A percentile compares a stretch with the other conserved stretches of the same genome.
These are phyloP conservation scores for Sphaeridia pumilis DNA, from an alignment of 2,888 invertebrate species.

Conservation along the genomic window DNA sequence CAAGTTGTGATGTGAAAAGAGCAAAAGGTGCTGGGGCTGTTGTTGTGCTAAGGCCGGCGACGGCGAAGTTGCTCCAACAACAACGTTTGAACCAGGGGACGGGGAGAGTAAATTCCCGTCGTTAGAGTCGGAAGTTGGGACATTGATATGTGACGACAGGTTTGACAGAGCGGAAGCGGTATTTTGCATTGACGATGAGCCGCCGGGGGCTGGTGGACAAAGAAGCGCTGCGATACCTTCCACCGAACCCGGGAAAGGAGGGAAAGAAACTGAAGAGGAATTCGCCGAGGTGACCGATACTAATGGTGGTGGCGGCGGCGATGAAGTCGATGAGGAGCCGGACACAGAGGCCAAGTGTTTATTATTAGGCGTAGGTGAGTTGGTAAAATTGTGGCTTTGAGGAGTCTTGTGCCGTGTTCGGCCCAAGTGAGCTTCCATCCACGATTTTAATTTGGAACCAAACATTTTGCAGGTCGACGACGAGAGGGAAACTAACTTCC, in stretches of 20 bases:
- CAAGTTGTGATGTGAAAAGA: slow-evolving; percentile 19
- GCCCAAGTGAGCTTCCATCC: slow-evolving; percentile 37
- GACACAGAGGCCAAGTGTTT: slow-evolving; percentile 8
- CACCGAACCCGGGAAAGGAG: not conserved
- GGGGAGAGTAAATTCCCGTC: not conserved
- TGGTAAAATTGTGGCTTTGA: slow-evolving; percentile 4
- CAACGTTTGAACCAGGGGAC: not conserved
- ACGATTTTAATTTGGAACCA: slow-evolving; percentile 35
- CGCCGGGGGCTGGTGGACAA: no score
- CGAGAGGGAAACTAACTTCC: not conserved
- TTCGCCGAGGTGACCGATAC: not conserved
- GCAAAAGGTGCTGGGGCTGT: not conserved
- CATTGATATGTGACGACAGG: no score
- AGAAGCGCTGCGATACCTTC: no score
- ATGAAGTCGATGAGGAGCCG: not conserved
- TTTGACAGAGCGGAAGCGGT: no score
- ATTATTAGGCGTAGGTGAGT: slow-evolving; percentile 1
- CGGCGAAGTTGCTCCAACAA: no score
- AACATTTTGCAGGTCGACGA: slow-evolving; percentile 27
- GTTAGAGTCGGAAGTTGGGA: no score
- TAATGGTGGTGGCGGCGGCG: no score
- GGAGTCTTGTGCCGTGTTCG: slow-evolving; percentile 24
- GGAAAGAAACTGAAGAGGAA: slow-evolving; percentile 8
- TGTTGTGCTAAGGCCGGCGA: no score
- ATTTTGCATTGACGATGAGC: no score